Conservation (phyloP, 2,888 invertebrate species). For the Allacma fusca region DNA sequence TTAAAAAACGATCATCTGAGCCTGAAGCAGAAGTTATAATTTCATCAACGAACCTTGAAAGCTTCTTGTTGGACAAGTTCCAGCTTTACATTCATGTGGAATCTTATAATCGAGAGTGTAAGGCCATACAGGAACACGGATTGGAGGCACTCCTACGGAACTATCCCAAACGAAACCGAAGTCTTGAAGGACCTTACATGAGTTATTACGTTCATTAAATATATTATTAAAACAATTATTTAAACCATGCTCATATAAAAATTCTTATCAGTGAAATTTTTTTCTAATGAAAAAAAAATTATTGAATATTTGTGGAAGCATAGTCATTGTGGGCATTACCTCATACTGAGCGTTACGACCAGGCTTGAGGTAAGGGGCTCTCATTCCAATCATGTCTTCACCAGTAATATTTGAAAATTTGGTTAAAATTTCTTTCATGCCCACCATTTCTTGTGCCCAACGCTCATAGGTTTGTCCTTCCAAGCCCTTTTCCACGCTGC, state of each 20-base stretch:
- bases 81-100: conserved; percentile 90
- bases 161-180: conserved; percentile 93
- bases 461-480: conserved; percentile 91
- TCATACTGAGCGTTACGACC: conserved; percentile 91
- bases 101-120: conserved; percentile 94
- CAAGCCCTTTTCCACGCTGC: conserved; percentile 78
- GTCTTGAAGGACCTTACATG: conserved; percentile 82
- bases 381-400: conserved; percentile 83
- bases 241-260: too few species aligned
- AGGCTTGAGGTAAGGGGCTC: conserved; percentile 91
- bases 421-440: conserved; percentile 86
- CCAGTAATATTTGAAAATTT: conserved; percentile 83
- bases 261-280: too few species aligned
- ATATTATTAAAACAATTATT: neutral
- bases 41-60: too few species aligned
- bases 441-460: conserved; percentile 94
- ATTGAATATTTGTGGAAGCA: too few species aligned
- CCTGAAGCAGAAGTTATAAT: too few species aligned
- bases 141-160: conserved; percentile 85
- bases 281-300: too few species aligned
- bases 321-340: conserved; percentile 69
- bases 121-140: conserved; percentile 86
- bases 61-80: conserved; percentile 87
- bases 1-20: too few species aligned
- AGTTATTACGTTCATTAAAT: neutral